Conservation (phyloP, 2,113 vertebrate genomes). For the Phodopus roborovskii region DNA sequence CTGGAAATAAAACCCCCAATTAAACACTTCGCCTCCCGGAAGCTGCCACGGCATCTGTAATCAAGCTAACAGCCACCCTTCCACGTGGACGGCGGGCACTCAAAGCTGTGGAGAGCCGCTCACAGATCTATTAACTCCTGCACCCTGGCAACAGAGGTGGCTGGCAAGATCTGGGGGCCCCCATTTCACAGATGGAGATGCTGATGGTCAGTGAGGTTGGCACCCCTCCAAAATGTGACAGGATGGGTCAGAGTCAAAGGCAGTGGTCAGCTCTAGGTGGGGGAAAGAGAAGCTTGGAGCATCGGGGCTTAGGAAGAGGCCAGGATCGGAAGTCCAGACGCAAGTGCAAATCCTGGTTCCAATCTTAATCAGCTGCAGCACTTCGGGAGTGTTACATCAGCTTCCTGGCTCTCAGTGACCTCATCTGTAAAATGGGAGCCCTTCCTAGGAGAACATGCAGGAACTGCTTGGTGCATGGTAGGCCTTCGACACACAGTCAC, state of each 20-base stretch:
- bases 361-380: not conserved
- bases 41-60: constrained; percentile 65
- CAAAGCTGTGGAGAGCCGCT: constrained; percentile 61
- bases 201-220: not conserved
- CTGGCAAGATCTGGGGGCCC: not conserved
- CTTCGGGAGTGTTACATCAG: not conserved
- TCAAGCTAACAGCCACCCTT: constrained; percentile 68
- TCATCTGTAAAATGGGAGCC: not conserved
- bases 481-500: not conserved
- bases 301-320: not conserved
- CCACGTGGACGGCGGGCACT: constrained; percentile 52
- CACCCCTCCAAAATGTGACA: not conserved
- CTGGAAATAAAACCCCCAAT: constrained; percentile 83
- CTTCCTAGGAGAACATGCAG: not conserved
- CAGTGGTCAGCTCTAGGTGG: not conserved
- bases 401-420: not conserved
- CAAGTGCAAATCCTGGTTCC: not conserved
- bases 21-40: constrained; percentile 79
- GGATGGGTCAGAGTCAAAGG: not conserved
- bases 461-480: not conserved
- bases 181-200: not conserved
- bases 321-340: not conserved
- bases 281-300: rapidly evolving
- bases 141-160: constrained; percentile 39
- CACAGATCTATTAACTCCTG: constrained; percentile 66